Base-by-base conservation (phyloP, 2,888 invertebrate genomes). In the Andricus quercusramuli region DNA sequence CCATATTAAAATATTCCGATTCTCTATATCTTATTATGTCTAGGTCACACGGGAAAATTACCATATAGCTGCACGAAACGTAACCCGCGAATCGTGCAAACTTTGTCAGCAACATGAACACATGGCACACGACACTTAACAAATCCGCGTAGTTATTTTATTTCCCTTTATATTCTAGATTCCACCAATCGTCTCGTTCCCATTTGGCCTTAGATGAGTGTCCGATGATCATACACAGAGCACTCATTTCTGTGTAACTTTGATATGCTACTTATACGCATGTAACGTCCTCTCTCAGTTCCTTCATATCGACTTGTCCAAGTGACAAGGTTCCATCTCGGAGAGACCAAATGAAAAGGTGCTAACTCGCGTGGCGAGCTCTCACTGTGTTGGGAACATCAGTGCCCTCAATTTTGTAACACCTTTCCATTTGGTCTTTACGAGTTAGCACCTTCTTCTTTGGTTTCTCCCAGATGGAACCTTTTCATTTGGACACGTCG, bases 1-100 rank as follows among this genome's bases (percentile, higher is more conserved):
- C 86, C 86, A 90, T 91, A 91, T 86, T 90, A 91, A 91, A 91
- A 91, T 91, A 91, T 90, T 83, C 87, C 85, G 88, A 88, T 88
- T 89, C 86, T 90, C 88, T 89, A 86, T 87, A 83, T 85, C 20
- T 29, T 74, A 86, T 89, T 90, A 88, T 83, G 82, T 78, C 85
- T 88, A 89, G 82, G 83, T 88, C 87, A 87, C 87, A 87, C 83
- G 88, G 84, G 86, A 86, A 87, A 82, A 78, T 83, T 83, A 83
- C 82, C 83, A 84, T 84, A 84, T 84, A 82, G 78, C 80, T 83
- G 86, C 83, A 83, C 81, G 84, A 85, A 85, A 88, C 86, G 84
- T 88, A 82, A 87, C 86, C 86, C 84, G 86, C 82, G 82, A 83
- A 83, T 89, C 82, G 70, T 79, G 80, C 77, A 62, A 65, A 65